Percentiles rank a stretch among this genome's conserved stretches.
These are phyloP conservation scores for Tetheella fluctuosa DNA, from an alignment of 2,888 invertebrate species.

Conservation along the genomic window DNA sequence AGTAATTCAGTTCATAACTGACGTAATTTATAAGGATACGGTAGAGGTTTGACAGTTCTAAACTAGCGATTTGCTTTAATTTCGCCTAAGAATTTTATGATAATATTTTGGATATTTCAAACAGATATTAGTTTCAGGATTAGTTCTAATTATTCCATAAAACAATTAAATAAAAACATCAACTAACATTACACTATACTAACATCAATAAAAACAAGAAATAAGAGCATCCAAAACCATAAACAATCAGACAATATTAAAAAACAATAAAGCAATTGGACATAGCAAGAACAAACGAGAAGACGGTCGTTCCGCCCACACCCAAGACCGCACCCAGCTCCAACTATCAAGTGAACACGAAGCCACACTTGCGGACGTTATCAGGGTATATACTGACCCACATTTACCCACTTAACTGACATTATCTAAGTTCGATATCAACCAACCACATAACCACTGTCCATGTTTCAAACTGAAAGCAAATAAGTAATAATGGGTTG, in stretches of 20 bases:
- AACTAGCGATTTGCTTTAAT: neutral
- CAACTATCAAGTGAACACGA: neutral
- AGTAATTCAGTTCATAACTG: slow-evolving; percentile 10
- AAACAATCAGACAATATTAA: neutral
- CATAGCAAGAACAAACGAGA: neutral
- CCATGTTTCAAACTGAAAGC: slow-evolving; percentile 19
- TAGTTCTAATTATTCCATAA: no score
- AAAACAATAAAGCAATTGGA: slow-evolving; percentile 7
- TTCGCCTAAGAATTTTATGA: neutral
- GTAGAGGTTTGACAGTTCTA: neutral
- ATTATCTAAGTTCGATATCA: slow-evolving; percentile 59
- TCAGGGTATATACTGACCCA: slow-evolving; percentile 61
- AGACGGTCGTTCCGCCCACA: neutral
- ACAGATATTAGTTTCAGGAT: no score
- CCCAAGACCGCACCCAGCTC: slow-evolving; percentile 5
- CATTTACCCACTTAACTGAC: slow-evolving; percentile 60
- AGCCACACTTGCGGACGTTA: slow-evolving; percentile 35
- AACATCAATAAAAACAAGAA: neutral
- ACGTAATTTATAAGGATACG: slow-evolving; percentile 12
- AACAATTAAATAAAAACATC: neutral
- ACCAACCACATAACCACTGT: slow-evolving; percentile 13
- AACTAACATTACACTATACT: neutral
- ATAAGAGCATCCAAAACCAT: neutral
- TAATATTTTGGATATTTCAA: neutral
- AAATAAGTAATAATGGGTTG: neutral